Base-by-base conservation (phyloP, 2,888 invertebrate genomes). In the Chrysolina haemoptera region DNA sequence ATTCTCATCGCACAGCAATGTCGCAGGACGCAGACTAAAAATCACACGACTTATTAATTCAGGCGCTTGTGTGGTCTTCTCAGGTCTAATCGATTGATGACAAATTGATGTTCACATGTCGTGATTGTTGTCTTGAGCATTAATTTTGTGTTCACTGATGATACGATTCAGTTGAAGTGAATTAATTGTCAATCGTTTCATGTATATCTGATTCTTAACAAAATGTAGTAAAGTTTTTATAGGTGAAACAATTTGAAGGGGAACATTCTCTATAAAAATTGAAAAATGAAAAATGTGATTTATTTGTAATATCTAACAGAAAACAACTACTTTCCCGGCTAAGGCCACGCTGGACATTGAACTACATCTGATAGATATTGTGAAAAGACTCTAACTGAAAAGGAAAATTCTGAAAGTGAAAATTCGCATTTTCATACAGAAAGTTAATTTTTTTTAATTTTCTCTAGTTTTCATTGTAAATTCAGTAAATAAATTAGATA, bases 31-130 rank as follows among this genome's bases (percentile, higher is more conserved):
- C 72, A 46, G 27, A 27, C 27, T 27, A 5, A 27, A 27, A 5
- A 27, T 27, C 3, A 35, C 35, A 5, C 35, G 35, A 35, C 35
- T 8, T 3, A 35, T 35, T 77, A 73, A 75, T 72, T 73, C 22
- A 27, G n/a, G 70, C 72, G 16, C 72, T n/a, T 79, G 81, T 80
- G 81, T 80, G 81, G 80, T 79, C 80, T 66, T 59, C 70, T 65
- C 75, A 73, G 67, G 73, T 67, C 74, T 79, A 81, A 81, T 81
- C 81, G 76, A 81, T 81, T 81, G 79, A 81, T 80, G 81, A 81
- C 79, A 80, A 76, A 75, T 78, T 74, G 78, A 79, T 80, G 81
- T 76, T 73, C 50, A 50, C 73, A 74, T 76, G 78, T 78, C 78
- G 64, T 74, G 78, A 78, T 78, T 71, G 64, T 73, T 73, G 75